Base-by-base conservation (phyloP, 2,888 invertebrate species). In the Drosophila vallismaia region DNA sequence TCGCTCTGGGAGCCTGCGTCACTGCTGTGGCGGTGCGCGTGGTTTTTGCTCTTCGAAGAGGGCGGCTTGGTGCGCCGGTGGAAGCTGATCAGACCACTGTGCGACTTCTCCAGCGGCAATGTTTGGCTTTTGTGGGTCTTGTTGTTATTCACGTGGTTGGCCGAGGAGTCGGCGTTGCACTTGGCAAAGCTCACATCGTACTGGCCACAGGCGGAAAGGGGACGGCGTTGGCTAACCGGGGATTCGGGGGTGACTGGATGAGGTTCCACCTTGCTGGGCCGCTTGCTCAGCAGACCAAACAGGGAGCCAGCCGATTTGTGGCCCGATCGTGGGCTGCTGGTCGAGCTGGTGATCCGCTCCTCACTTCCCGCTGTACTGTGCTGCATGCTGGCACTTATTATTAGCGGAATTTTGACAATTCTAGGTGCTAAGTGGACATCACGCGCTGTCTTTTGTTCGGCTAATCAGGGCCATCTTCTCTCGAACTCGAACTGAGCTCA, bases 261-360 rank as follows among this genome's bases (percentile, higher is more conserved):
- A 2, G 92, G 92, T 55, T 92, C 92, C 12, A 91, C 91, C 79
- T 91, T 91, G 55, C 90, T 92, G 1, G 91, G 91, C 2, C 92
- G 90, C 68, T 91, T 91, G 58, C 84, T 88, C 33, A 91, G 77
- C 26, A 91, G 70, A 0, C 91, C 90, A 28, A 91, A 80, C 4
- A 91, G 75, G 0, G 90, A 75, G 46, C 77, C 77, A 24, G 84
- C 76, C 7, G 86, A 48, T 52, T 90, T 90, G 48, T 77, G 85
- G 7, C 76, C 64, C 3, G 88, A 80, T 3, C 90, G 85, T 2
- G 64, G 64, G 8, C 79, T 79, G 42, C 69, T 69, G 66, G 87
- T 70, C 55, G 87, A 59, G 74, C 80, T 88, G 19, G 86, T 80
- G 42, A 90, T 90, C 51, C 88, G 89, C 68, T 91, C 91, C 53